phyloP scores from a whole-genome alignment of 2,888 invertebrate genomes.

The Caenorhabditis afra region DNA sequence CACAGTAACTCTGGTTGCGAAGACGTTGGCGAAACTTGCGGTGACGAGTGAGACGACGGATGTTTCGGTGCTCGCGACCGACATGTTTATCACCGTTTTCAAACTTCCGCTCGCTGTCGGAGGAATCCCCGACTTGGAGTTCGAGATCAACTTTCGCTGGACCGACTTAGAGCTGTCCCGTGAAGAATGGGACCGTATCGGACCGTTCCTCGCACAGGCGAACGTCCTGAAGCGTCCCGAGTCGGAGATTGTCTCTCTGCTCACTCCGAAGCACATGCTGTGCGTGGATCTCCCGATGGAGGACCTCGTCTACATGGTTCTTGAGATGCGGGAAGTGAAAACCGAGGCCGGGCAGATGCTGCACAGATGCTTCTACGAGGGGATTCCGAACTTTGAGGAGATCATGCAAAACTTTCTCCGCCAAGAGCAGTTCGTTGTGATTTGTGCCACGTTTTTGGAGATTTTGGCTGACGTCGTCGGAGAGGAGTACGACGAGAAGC shows the following conservation, averaged over 20 bases:
- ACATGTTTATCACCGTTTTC: conserved; percentile 26
- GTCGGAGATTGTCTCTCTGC: not conserved
- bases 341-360: conserved; percentile 10
- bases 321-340: conserved; percentile 7
- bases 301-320: conserved; percentile 24
- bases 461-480: not conserved
- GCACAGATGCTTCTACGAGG: conserved; percentile 18
- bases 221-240: conserved; percentile 1
- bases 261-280: conserved; percentile 27
- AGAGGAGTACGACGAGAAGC: conserved; percentile 2
- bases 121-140: conserved; percentile 5
- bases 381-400: not conserved
- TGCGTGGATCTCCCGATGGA: conserved; percentile 5
- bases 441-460: conserved; percentile 11
- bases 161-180: not conserved
- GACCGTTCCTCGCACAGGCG: conserved; percentile 16
- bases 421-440: not conserved
- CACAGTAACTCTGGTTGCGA: conserved; percentile 4
- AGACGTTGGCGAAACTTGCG: not conserved
- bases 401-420: conserved; percentile 14
- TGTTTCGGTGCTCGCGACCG: conserved; percentile 9
- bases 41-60: not conserved
- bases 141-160: not conserved
- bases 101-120: conserved; percentile 2
- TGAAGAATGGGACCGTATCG: not conserved